These are phyloP conservation scores for Orchestes rusci DNA, from an alignment of 2,888 invertebrate species.

Conservation along the genomic window DNA sequence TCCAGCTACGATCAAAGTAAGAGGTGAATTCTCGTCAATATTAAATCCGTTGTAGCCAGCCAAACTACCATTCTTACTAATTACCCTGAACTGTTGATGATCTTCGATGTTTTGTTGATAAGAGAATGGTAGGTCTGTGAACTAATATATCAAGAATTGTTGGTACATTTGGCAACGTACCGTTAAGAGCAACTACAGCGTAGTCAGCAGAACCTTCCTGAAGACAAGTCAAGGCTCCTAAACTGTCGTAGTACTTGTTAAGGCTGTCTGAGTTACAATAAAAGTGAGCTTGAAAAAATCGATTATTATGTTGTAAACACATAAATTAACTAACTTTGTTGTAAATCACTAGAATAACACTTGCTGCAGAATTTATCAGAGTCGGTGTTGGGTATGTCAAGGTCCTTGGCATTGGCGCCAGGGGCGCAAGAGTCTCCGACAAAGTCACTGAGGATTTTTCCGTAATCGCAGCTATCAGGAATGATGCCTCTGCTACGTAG, in stretches of 20 bases:
- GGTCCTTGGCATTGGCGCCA: constrained; percentile 49
- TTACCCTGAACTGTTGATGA: constrained; percentile 34
- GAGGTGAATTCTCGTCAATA: constrained; percentile 32
- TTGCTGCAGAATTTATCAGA: constrained; percentile 36
- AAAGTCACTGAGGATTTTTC: constrained; percentile 49
- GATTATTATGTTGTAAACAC: background rate
- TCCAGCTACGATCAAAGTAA: constrained; percentile 30
- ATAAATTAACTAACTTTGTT: background rate
- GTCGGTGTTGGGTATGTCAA: constrained; percentile 33
- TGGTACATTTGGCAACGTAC: constrained; percentile 22
- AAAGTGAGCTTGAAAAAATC: constrained; percentile 25
- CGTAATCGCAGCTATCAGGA: constrained; percentile 51
- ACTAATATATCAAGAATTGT: background rate
- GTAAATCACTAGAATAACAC: constrained; percentile 31
- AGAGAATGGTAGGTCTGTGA: constrained; percentile 16
- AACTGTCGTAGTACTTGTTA: constrained; percentile 54
- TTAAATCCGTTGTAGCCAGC: constrained; percentile 46
- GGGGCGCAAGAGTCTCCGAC: constrained; percentile 56
- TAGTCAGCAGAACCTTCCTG: constrained; percentile 49
- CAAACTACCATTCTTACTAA: constrained; percentile 56
- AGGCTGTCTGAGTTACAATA: constrained; percentile 48
- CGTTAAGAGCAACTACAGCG: constrained; percentile 47
- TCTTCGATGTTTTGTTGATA: background rate
- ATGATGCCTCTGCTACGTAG: constrained; percentile 46
- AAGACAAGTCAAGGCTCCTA: constrained; percentile 55